phyloP scores from a whole-genome alignment of 2,888 invertebrate genomes.

The Zeuzera pyrina region DNA sequence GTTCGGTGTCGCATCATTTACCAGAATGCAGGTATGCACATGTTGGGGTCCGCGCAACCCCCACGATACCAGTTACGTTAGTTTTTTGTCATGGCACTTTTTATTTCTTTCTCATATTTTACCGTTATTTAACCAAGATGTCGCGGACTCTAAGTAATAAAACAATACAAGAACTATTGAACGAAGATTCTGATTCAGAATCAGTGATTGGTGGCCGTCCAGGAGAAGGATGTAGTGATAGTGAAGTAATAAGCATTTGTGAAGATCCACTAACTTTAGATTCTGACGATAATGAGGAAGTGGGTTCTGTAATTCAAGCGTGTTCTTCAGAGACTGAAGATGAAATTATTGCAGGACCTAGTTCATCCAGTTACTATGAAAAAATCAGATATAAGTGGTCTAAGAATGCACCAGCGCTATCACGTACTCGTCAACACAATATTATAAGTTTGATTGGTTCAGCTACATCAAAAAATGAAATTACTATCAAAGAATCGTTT shows the following conservation, averaged over 20 bases:
- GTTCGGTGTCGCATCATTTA: constrained; percentile 9
- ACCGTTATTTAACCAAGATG: constrained; percentile 5
- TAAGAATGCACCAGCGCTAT: constrained; percentile 10
- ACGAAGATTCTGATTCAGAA: constrained; percentile 8
- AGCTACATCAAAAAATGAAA: constrained; percentile 9
- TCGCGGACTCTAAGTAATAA: constrained; percentile 7
- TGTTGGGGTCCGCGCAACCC: constrained; percentile 8
- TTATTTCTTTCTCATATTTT: constrained; percentile 1
- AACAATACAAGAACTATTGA: constrained; percentile 8
- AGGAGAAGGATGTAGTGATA: constrained; percentile 7
- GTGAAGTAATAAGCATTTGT: constrained; percentile 8
- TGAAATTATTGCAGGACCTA: constrained; percentile 6
- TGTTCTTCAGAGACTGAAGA: constrained; percentile 8
- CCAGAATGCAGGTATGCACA: constrained; percentile 5
- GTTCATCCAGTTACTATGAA: constrained; percentile 8
- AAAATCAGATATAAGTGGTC: constrained; percentile 11
- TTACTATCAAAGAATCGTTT: constrained; percentile 8
- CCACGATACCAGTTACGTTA: constrained; percentile 12
- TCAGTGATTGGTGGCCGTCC: constrained; percentile 12
- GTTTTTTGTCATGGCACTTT: constrained; percentile 6
- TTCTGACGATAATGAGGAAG: constrained; percentile 9
- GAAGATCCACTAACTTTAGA: constrained; percentile 7
- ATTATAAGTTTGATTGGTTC: constrained; percentile 9
- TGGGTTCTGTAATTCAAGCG: constrained; percentile 4
- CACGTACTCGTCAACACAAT: constrained; percentile 8